Evolutionary conservation across 2,113 vertebrate genomes (phyloP), one percentile per base, ranked within the genome.

Genomic region (Dolichallabes microphthalmus): DNA sequence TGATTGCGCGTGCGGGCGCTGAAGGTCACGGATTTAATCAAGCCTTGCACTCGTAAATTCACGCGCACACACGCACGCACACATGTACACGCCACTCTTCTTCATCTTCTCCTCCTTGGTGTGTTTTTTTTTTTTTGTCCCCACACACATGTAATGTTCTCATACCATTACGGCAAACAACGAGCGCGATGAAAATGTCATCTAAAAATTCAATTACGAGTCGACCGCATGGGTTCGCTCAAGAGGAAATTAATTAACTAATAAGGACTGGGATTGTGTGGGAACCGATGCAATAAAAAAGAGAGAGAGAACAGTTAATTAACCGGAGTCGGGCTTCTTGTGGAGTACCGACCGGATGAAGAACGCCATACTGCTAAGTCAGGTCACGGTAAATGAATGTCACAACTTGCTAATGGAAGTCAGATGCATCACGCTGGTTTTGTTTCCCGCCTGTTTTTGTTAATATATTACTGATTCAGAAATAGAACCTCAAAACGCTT

Each of bases 21-120:
- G 93, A 94, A 95, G 94, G 94, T 95, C 94, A 92, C 50, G 82
- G 91, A 92, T 94, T 94, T 94, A 94, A 95, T 94, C 94, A 94
- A 93, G 92, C 80, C 74, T 80, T 17, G 39, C 27, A 30, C 74
- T 82, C 86, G 69, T 89, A 89, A 89, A 87, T 87, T 86, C 84
- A 32, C 68, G 79, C 87, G 12, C 57, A 35, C n/a, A 30, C 66
- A 22, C n/a, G 25, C 32, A 55, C 15, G 10, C 61, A 30, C 68
- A 71, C 17, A 5, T 25, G 17, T 32, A 55, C 85, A 68, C 52
- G 53, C 55, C 74, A 68, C 61, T 2, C 30, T n/a, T 60, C 69
- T 55, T 20, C 53, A 52, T 30, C 73, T 61, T 2, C 30, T 53
- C 11, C 39, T 76, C 45, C 45, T 45, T 45, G 7, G 45, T 7